These are phyloP conservation scores for Drosophila nr. medialis DNA, from an alignment of 2,888 invertebrate genomes.

Conservation along the genomic window DNA sequence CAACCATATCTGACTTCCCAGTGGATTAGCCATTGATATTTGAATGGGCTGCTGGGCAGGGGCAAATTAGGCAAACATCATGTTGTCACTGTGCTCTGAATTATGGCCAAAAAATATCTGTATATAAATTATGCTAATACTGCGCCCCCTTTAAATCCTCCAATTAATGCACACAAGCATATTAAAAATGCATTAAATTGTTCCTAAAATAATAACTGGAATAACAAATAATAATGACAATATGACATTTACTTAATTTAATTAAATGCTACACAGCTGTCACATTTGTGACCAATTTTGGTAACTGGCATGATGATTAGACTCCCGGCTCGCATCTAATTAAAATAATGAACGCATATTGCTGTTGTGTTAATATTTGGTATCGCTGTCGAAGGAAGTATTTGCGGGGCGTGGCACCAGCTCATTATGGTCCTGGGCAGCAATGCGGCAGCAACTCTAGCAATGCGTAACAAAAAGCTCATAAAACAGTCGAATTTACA, in stretches of 20 bases:
- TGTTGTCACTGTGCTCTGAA: slow-evolving; percentile 21
- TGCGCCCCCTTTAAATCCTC: not conserved
- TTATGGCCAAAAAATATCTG: slow-evolving; percentile 9
- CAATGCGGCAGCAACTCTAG: slow-evolving; percentile 22
- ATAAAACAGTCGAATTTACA: slow-evolving; percentile 75
- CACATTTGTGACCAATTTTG: slow-evolving; percentile 18
- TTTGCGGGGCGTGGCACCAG: slow-evolving; percentile 62
- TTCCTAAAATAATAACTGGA: not conserved
- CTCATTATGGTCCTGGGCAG: slow-evolving; percentile 22
- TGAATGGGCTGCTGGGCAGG: slow-evolving; percentile 30
- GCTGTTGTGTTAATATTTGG: slow-evolving; percentile 12
- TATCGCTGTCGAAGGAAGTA: slow-evolving; percentile 43
- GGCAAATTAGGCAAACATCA: slow-evolving; percentile 28
- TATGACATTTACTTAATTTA: slow-evolving; percentile 56
- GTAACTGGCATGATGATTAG: slow-evolving; percentile 18
- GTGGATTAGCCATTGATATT: slow-evolving; percentile 62
- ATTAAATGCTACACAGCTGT: slow-evolving; percentile 48
- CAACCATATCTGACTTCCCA: slow-evolving; percentile 33
- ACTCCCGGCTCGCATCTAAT: slow-evolving; percentile 54
- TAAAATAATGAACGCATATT: slow-evolving; percentile 66
- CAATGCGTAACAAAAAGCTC: slow-evolving; percentile 69
- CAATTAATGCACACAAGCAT: not conserved
- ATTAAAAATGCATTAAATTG: slow-evolving; percentile 61
- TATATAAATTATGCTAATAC: slow-evolving; percentile 16
- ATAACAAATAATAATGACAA: slow-evolving; percentile 9